phyloP scores from a whole-genome alignment of 2,888 invertebrate genomes.

The Ormyrus nitidulus region DNA sequence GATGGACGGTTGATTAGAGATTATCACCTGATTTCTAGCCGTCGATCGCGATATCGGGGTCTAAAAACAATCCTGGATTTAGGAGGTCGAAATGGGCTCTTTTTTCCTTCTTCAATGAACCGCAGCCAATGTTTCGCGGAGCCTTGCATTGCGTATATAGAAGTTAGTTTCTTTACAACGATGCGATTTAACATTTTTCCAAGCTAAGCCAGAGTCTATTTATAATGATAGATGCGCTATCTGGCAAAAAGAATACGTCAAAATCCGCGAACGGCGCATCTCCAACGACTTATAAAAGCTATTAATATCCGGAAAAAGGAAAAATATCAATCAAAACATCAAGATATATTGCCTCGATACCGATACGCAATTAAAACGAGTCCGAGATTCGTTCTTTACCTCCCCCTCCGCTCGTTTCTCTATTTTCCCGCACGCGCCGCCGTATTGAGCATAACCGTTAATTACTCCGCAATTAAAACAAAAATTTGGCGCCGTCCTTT shows the following conservation, averaged over 20 bases:
- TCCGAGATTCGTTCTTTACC: not conserved
- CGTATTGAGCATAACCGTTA: constrained; percentile 19
- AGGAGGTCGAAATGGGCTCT: too few relatives aligned
- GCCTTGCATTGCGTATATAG: too few relatives aligned
- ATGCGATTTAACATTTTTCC: too few relatives aligned
- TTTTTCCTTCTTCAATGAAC: too few relatives aligned
- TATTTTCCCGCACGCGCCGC: not conserved
- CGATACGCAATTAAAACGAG: constrained; percentile 47
- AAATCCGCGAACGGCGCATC: not conserved
- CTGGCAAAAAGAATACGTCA: not conserved
- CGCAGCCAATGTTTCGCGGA: too few relatives aligned
- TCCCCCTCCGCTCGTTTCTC: not conserved
- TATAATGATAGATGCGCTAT: constrained; percentile 17
- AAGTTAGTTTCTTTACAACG: too few relatives aligned
- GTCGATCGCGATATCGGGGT: too few relatives aligned
- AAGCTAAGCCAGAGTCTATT: not conserved
- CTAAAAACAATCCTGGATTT: too few relatives aligned
- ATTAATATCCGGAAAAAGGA: constrained; percentile 27
- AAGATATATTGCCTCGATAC: constrained; percentile 33
- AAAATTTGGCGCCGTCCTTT: constrained; percentile 40
- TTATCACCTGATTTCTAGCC: too few relatives aligned
- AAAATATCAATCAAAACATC: constrained; percentile 39
- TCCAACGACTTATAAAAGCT: constrained; percentile 16
- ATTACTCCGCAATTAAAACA: constrained; percentile 28
- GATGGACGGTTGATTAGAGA: too few relatives aligned